Percentiles rank a stretch among this genome's conserved stretches.
phyloP scores from a whole-genome alignment of 2,113 vertebrate genomes.

The Hippopotamus amphibius region DNA sequence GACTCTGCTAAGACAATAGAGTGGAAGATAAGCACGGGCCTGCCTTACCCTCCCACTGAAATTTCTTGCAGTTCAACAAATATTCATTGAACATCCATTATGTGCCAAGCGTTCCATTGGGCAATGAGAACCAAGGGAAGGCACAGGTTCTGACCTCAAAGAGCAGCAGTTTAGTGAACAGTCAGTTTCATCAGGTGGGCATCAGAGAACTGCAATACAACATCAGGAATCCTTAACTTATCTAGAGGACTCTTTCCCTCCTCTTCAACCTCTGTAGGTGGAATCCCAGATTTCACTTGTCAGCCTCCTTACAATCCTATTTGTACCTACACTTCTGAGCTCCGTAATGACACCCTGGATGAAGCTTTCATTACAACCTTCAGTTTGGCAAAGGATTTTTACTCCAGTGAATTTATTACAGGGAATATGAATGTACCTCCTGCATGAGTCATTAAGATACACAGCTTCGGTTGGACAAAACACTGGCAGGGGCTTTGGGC shows the following conservation, averaged over 20 bases:
- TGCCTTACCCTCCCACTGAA: not conserved
- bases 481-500: conserved; percentile 46
- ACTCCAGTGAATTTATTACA: not conserved
- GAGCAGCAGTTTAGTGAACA: not conserved
- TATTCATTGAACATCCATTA: not conserved
- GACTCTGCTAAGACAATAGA: not conserved
- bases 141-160: not conserved
- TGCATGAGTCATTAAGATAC: not conserved
- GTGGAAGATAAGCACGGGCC: not conserved
- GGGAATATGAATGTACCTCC: not conserved
- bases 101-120: not conserved
- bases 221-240: not conserved
- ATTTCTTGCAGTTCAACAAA: conserved; percentile 34
- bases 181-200: not conserved
- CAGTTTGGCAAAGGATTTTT: not conserved
- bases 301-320: not conserved
- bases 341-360: not conserved
- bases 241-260: not conserved
- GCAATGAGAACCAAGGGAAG: not conserved
- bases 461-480: conserved; percentile 16
- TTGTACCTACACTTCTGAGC: not conserved
- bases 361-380: not conserved
- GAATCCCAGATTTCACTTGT: not conserved
- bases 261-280: not conserved
- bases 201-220: not conserved